Conservation (phyloP, 2,888 invertebrate species). For the Dugesia japonica region DNA sequence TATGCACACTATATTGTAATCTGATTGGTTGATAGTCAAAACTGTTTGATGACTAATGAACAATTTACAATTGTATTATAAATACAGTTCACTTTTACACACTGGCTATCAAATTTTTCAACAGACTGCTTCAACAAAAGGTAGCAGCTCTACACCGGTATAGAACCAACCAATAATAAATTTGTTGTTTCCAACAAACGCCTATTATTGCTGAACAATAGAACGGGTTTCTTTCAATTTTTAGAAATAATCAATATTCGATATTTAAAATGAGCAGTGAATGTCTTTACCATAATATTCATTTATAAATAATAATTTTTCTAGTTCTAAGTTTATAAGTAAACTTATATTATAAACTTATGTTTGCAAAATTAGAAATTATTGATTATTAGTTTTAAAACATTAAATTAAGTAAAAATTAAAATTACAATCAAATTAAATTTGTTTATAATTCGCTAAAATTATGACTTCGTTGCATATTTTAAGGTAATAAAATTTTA, state of each 20-base stretch:
- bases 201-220: not conserved
- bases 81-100: not conserved
- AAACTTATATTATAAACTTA: no score
- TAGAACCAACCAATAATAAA: not conserved
- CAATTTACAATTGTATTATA: conserved; percentile 20
- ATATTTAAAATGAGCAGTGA: not conserved
- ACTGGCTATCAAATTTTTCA: no score
- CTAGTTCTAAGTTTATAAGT: no score
- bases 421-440: no score
- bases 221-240: conserved; percentile 5
- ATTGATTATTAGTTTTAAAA: no score
- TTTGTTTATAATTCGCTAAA: no score
- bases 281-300: no score
- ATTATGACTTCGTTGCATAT: no score
- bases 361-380: no score
- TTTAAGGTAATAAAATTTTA: no score
- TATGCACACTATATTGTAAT: not conserved
- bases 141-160: not conserved
- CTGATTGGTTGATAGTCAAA: not conserved
- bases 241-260: not conserved
- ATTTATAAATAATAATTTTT: no score
- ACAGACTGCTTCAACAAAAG: conserved; percentile 14
- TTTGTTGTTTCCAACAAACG: not conserved
- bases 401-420: no score
- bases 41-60: conserved; percentile 15